Evolutionary conservation across 2,797 vertebrate genomes (phyloP), one percentile per base, ranked within the genome.

Genomic region (Paratrypauchen microcephalus): DNA sequence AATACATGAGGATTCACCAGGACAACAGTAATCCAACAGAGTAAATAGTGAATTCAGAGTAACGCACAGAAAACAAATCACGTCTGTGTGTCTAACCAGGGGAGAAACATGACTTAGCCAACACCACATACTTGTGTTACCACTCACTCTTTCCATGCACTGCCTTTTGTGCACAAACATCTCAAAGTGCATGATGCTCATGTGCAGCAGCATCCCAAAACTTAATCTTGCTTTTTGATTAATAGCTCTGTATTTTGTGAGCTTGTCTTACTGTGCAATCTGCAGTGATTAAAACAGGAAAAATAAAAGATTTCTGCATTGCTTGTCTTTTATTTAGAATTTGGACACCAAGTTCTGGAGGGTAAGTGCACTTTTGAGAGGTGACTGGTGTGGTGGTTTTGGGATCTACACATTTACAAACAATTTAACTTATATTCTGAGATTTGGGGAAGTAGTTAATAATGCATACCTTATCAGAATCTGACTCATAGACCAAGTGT

Each of bases 401-500:
- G 2, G 32, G 8, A 7, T 7, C 50, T n/a, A n/a, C 19, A 54
- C 21, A 23, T 4, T 12, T 11, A 12, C 52, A 7, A 8, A 21
- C 50, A 54, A 36, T 36, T 36, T 36, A 9, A 36, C 32, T 36
- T 36, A 7, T 36, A 36, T 36, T 36, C 32, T 9, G 32, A 36
- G 8, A 36, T 36, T 36, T 9, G 9, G 32, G 9, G 8, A 6
- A 32, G 30, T 36, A 36, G 32, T 36, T 36, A 36, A 36, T 36
- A 36, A 36, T 9, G 0, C 32, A 30, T 77, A 97, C 97, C 93
- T 98, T 95, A 86, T 99, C 93, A 65, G 93, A 47, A 70, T 99
- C 97, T 0, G 97, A 98, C 65, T 99, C 97, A 0, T 98, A 99
- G 71, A 99, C 94, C 12, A 99, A 93, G 80, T 99, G 97, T 55